Evolutionary conservation across 2,797 vertebrate genomes (phyloP).

Genomic region (Cichlasoma orientale): DNA sequence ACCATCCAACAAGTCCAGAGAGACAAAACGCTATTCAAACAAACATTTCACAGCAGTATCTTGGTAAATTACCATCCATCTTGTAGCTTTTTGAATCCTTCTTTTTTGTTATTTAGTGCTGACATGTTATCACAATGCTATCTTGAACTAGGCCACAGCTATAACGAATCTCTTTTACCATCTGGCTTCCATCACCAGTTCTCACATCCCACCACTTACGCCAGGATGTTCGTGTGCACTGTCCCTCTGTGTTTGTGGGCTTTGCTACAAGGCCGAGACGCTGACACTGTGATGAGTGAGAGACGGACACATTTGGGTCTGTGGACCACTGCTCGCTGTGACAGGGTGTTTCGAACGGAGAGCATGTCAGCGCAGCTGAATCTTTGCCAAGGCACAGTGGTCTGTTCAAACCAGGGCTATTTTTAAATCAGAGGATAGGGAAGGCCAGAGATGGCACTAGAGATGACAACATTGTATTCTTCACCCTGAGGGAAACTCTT

Average conservation of each 20-base stretch:
- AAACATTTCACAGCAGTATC: background rate
- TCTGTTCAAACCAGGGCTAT: slow-evolving; percentile 64
- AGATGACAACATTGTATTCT: slow-evolving; percentile 72
- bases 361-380: slow-evolving; percentile 48
- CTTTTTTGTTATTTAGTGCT: background rate
- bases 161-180: slow-evolving; percentile 31
- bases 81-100: background rate
- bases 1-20: background rate
- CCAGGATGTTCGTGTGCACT: slow-evolving; percentile 20
- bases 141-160: slow-evolving; percentile 2
- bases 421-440: slow-evolving; percentile 64
- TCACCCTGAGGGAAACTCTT: slow-evolving; percentile 67
- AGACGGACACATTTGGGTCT: slow-evolving; percentile 67
- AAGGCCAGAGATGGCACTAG: slow-evolving; percentile 63
- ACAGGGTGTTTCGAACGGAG: slow-evolving; percentile 36
- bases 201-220: slow-evolving; percentile 23
- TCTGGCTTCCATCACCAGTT: slow-evolving; percentile 28
- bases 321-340: slow-evolving; percentile 56
- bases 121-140: background rate
- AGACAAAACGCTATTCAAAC: background rate
- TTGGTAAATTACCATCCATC: background rate
- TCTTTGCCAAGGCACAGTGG: slow-evolving; percentile 51
- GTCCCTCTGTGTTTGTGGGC: slow-evolving; percentile 36
- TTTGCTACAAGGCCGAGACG: slow-evolving; percentile 17
- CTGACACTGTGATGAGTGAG: slow-evolving; percentile 46